phyloP scores from a whole-genome alignment of 2,888 invertebrate genomes.

The Cephus pygmeus region DNA sequence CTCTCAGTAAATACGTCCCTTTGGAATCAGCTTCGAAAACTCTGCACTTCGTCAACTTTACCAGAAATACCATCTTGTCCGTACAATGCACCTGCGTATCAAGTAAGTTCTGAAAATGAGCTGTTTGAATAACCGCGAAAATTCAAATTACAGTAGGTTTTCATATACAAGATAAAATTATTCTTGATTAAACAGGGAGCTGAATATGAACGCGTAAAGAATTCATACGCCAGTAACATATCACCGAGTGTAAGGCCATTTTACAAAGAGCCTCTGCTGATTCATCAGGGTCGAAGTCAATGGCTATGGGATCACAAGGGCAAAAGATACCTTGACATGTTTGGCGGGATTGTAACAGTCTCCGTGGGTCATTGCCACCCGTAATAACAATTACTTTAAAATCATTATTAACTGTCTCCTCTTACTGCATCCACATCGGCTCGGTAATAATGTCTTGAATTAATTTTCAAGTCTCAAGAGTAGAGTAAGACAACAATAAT shows the following conservation, averaged over 20 bases:
- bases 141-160: not conserved
- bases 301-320: conserved; percentile 92
- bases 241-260: conserved; percentile 79
- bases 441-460: not conserved
- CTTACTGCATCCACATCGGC: not conserved
- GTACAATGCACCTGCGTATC: conserved; percentile 33
- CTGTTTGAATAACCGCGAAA: not conserved
- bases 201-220: conserved; percentile 70
- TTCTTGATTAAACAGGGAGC: conserved; percentile 69
- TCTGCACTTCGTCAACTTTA: conserved; percentile 22
- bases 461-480: not conserved
- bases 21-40: conserved; percentile 34
- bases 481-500: not conserved
- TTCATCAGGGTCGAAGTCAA: conserved; percentile 91
- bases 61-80: conserved; percentile 35
- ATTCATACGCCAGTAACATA: conserved; percentile 73
- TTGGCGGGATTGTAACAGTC: conserved; percentile 96
- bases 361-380: conserved; percentile 98
- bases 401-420: not conserved
- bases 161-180: not conserved
- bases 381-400: conserved; percentile 71
- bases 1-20: conserved; percentile 6
- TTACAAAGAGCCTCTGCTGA: conserved; percentile 85
- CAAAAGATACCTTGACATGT: conserved; percentile 91
- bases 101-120: conserved; percentile 26